Evolutionary conservation across 2,113 vertebrate species (phyloP).

Genomic region (Pelecanus crispus): DNA sequence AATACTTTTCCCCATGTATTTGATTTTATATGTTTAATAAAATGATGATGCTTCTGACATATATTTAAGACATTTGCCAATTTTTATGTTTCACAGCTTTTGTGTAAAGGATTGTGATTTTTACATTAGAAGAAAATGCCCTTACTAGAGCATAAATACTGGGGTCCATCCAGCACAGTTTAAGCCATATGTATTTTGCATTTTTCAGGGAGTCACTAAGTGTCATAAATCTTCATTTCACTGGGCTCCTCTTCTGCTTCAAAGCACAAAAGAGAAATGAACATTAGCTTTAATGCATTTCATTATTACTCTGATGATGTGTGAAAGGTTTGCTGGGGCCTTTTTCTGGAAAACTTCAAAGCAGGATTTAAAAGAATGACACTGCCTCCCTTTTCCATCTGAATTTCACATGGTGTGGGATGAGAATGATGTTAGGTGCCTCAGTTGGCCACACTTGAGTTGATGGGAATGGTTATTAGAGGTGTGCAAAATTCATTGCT

Average conservation of each 20-base stretch:
- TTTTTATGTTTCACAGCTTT: not conserved
- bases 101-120: not conserved
- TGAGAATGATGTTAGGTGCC: not conserved
- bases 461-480: not conserved
- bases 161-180: not conserved
- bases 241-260: not conserved
- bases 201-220: slow-evolving; percentile 2
- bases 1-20: not conserved
- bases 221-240: not conserved
- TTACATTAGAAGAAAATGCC: not conserved
- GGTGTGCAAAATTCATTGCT: not conserved
- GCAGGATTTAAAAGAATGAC: slow-evolving; percentile 27
- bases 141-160: not conserved
- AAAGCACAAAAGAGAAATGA: not conserved
- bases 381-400: not conserved
- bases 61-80: not conserved
- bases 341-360: slow-evolving; percentile 35
- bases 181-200: not conserved
- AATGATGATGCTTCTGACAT: not conserved
- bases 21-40: not conserved
- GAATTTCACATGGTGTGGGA: not conserved
- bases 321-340: not conserved
- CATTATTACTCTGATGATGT: slow-evolving; percentile 26
- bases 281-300: slow-evolving; percentile 23
- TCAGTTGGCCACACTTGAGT: not conserved